Conservation (phyloP, 2,797 vertebrate species). For the Hydrophis major region DNA sequence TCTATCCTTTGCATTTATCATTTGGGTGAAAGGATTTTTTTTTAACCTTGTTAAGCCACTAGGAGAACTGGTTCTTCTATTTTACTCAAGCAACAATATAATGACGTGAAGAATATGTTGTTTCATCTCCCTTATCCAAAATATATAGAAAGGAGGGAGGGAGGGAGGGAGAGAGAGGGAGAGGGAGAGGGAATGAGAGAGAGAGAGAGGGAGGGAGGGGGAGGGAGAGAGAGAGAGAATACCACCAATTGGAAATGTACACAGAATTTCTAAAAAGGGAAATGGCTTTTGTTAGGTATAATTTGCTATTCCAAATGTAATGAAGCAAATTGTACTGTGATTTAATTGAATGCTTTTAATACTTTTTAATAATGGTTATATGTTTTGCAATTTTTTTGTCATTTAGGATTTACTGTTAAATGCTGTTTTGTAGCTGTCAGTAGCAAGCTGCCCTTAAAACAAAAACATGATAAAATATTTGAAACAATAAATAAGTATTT, state of each 20-base stretch:
- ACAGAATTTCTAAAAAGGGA: neutral
- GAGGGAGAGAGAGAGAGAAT: neutral
- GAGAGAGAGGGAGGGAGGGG: neutral
- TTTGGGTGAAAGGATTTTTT: neutral
- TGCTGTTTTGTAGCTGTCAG: neutral
- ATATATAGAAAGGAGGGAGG: neutral
- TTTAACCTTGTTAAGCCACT: neutral
- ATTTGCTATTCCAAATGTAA: neutral
- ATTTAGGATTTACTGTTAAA: neutral
- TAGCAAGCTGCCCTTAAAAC: neutral
- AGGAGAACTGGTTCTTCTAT: neutral
- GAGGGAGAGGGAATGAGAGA: fast-evolving
- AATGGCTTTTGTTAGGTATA: neutral
- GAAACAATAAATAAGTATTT: neutral
- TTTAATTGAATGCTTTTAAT: neutral
- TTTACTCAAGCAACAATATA: neutral
- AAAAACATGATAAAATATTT: neutral
- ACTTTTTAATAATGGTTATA: neutral
- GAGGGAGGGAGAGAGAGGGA: neutral
- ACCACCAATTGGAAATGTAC: neutral
- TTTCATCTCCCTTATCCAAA: neutral
- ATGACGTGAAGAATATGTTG: neutral
- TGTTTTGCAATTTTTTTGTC: neutral
- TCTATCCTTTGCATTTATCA: neutral
- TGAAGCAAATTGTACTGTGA: neutral